Base-by-base conservation (phyloP, 2,888 invertebrate species). In the Cataglyphis cursor region DNA sequence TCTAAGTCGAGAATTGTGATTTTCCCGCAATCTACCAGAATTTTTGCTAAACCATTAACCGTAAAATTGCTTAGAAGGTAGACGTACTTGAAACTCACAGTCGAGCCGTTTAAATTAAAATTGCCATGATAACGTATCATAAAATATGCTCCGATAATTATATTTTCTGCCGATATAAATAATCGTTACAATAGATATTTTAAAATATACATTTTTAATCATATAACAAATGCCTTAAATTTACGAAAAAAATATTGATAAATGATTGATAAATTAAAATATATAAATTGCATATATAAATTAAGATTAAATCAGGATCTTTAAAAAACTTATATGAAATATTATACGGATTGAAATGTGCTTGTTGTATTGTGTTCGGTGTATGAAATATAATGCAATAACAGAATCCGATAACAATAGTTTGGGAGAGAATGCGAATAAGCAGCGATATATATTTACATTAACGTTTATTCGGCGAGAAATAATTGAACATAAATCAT, bases 11-110 rank as follows among this genome's bases (percentile, higher is more conserved):
- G 64, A 82, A 85, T 88, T 90, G 87, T 89, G 81, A 90, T 90
- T 90, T 89, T 61, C 65, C 41, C 28, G 76, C 87, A 90, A 90
- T 86, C 80, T 85, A 62, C 76, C 24, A 48, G 70, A 44, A 48
- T 82, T 89, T 87, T 86, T 85, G 83, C 85, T 86, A 35, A 85
- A 84, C 76, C 85, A 86, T 88, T 85, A 89, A 38, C 76, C n/a
- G 64, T 9, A 85, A 87, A 72, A 89, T 89, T 89, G 73, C 44
- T 15, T 18, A 72, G 80, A 51, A 80, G 68, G 44, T 54, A 18
- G 41, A 28, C n/a, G n/a, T n/a, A 44, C 8, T 57, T 70, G 6
- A 78, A 70, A 59, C 28, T 70, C 18, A 0, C n/a, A 21, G 12
- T 38, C 35, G 4, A 31, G 5, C 3, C 5, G 21, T 12, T 68